Evolutionary conservation across 2,113 vertebrate genomes (phyloP).

Genomic region (Thermophis baileyi): DNA sequence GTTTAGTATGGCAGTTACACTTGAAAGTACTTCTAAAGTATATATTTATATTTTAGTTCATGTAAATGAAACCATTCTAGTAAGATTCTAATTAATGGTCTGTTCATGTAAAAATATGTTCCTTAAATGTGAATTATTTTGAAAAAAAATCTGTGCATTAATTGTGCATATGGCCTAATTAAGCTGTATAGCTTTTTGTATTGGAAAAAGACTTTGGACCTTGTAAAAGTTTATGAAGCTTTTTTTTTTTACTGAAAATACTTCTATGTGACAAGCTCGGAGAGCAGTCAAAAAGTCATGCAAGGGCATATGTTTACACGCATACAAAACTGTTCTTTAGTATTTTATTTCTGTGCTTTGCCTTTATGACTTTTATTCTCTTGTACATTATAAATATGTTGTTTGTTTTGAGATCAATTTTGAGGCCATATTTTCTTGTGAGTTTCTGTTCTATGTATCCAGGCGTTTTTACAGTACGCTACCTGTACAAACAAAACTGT

Average conservation of each 20-base stretch:
- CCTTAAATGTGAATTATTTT: slow-evolving; percentile 24
- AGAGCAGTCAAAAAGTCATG: not conserved
- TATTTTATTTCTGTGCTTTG: not conserved
- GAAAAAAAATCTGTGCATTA: not conserved
- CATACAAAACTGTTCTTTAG: not conserved
- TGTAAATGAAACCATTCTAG: not conserved
- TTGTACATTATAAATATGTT: slow-evolving; percentile 43
- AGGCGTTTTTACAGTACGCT: not conserved
- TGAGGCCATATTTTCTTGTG: slow-evolving; percentile 28
- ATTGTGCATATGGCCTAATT: not conserved
- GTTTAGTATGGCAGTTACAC: slow-evolving; percentile 49
- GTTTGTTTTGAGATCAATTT: slow-evolving; percentile 7
- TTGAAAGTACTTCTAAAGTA: slow-evolving; percentile 46
- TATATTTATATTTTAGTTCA: slow-evolving; percentile 57
- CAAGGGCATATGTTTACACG: slow-evolving; percentile 23
- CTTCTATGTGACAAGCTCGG: not conserved
- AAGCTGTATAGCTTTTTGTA: not conserved
- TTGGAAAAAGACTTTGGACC: not conserved
- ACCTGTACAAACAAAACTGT: not conserved
- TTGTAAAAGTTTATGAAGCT: slow-evolving; percentile 12
- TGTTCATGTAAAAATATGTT: slow-evolving; percentile 20
- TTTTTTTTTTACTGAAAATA: slow-evolving; percentile 31
- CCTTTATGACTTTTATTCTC: not conserved
- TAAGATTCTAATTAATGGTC: slow-evolving; percentile 6
- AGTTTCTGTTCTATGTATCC: not conserved